These are phyloP conservation scores for Hetaerina titia DNA, from an alignment of 2,888 invertebrate species.

Conservation along the genomic window DNA sequence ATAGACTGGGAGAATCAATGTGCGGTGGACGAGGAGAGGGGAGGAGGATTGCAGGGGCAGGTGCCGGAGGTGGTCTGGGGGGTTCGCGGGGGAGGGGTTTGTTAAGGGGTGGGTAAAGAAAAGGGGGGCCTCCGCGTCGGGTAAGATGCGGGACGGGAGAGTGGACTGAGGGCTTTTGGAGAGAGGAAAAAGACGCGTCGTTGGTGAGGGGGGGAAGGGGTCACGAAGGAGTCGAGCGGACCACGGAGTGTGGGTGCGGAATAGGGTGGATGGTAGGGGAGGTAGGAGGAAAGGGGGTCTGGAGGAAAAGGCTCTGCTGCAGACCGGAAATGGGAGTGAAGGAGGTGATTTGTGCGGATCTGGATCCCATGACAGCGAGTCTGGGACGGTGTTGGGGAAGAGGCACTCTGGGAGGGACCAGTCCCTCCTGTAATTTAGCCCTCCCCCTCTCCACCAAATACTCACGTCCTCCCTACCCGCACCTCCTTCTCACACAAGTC, in stretches of 20 bases:
- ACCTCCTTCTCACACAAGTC: neutral
- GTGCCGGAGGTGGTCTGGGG: neutral
- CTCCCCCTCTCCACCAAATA: neutral
- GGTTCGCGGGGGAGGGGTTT: too few species aligned
- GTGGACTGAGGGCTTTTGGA: too few species aligned
- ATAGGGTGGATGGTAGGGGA: too few species aligned
- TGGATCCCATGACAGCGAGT: neutral
- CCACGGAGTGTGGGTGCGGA: too few species aligned
- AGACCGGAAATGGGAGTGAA: neutral
- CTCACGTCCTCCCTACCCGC: neutral
- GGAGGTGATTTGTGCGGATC: slow-evolving; percentile 6
- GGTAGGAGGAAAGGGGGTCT: neutral
- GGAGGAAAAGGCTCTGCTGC: neutral
- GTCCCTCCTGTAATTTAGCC: slow-evolving; percentile 20
- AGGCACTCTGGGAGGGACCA: neutral
- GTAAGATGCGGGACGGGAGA: too few species aligned
- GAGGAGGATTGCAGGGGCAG: neutral
- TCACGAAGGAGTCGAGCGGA: too few species aligned
- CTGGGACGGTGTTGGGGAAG: neutral
- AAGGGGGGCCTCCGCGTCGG: too few species aligned
- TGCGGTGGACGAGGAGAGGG: neutral
- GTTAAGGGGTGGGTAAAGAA: too few species aligned
- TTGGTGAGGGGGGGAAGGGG: too few species aligned
- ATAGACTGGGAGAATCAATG: slow-evolving; percentile 12
- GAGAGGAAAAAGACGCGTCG: too few species aligned